Conservation (phyloP, 2,113 vertebrate species). For the Cebidichthys violaceus region DNA sequence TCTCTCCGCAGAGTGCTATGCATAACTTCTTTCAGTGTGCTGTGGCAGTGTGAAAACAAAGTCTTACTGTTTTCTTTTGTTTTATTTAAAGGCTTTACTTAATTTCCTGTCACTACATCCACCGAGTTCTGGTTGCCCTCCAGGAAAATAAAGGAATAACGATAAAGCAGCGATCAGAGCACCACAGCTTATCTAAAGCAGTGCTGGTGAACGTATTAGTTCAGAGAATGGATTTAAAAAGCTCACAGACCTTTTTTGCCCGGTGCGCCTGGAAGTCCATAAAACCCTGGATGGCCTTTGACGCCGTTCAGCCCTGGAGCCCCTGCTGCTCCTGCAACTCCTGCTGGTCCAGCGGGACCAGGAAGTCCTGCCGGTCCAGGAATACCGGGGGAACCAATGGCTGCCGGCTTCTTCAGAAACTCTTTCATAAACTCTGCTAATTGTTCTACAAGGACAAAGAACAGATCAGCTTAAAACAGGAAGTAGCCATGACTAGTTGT, state of each 20-base stretch:
- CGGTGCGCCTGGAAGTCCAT: constrained; percentile 82
- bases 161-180: constrained; percentile 27
- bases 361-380: constrained; percentile 78
- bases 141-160: constrained; percentile 30
- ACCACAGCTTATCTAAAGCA: constrained; percentile 6
- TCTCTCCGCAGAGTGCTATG: constrained; percentile 11
- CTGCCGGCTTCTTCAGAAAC: constrained; percentile 79
- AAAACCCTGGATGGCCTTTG: constrained; percentile 83
- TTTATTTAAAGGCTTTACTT: constrained; percentile 41
- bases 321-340: constrained; percentile 74
- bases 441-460: constrained; percentile 75
- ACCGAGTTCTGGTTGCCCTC: constrained; percentile 38
- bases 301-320: constrained; percentile 71
- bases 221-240: not conserved
- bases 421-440: constrained; percentile 83
- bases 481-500: not conserved
- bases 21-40: constrained; percentile 15
- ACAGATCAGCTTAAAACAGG: not conserved
- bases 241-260: constrained; percentile 80
- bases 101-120: constrained; percentile 31
- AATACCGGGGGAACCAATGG: constrained; percentile 78
- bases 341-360: constrained; percentile 78
- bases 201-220: not conserved
- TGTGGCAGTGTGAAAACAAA: not conserved
- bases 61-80: constrained; percentile 23